Evolutionary conservation across 2,113 vertebrate species (phyloP).

Genomic region (Phodopus roborovskii): DNA sequence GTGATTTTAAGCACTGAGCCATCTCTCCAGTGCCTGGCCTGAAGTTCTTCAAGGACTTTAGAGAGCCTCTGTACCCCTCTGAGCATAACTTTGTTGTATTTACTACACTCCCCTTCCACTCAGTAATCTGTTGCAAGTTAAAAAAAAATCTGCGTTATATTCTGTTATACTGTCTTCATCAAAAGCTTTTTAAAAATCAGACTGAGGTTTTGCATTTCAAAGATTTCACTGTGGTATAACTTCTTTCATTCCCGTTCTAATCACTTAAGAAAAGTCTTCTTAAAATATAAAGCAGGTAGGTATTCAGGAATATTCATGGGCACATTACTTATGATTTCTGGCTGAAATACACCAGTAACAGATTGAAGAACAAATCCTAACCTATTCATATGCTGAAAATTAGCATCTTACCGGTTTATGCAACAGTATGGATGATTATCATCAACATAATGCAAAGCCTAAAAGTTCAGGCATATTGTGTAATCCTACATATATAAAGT

Average conservation of each 20-base stretch:
- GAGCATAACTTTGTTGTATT: not conserved
- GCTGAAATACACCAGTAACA: not conserved
- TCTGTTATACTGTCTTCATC: not conserved
- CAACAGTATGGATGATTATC: not conserved
- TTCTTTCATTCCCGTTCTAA: not conserved
- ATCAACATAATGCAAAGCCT: not conserved
- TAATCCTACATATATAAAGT: not conserved
- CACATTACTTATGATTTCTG: not conserved
- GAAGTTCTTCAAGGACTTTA: not conserved
- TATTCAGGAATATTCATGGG: not conserved
- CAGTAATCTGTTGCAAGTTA: not conserved
- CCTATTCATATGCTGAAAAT: not conserved
- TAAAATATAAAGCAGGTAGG: not conserved
- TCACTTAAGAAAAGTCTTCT: not conserved
- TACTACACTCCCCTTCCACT: accelerated
- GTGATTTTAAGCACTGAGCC: not conserved
- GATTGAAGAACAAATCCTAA: not conserved
- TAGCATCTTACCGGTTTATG: not conserved
- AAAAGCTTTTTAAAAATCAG: constrained; percentile 14
- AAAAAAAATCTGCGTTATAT: not conserved
- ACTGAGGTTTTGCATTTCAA: not conserved
- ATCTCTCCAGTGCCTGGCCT: not conserved
- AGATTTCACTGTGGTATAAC: not conserved
- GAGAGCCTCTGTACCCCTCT: not conserved
- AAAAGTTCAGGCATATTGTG: not conserved